A percentile compares a stretch with the other conserved stretches of the same genome.
phyloP scores from a whole-genome alignment of 1,140 invertebrate genomes.

The Zaprionus ghesquierei region DNA sequence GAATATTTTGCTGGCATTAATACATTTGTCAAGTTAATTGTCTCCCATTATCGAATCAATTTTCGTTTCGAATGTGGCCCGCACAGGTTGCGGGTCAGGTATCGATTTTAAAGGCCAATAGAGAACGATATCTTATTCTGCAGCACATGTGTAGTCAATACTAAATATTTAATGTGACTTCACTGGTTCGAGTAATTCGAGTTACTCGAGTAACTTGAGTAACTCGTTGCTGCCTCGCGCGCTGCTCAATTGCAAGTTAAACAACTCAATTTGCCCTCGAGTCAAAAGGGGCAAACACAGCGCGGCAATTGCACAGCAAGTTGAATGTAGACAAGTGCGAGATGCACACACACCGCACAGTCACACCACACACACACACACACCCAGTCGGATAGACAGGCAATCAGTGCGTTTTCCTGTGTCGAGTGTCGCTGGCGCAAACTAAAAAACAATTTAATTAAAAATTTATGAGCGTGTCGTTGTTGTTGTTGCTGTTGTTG shows the following conservation, averaged over 20 bases:
- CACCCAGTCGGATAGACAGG: slow-evolving; percentile 13
- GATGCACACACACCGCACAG: slow-evolving; percentile 8
- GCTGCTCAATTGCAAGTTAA: slow-evolving; percentile 63
- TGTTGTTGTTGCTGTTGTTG: slow-evolving; percentile 26
- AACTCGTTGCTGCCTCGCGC: slow-evolving; percentile 9
- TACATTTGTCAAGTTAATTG: not conserved
- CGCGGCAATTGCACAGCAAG: slow-evolving; percentile 41
- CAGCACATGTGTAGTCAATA: slow-evolving; percentile 30
- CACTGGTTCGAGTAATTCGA: slow-evolving; percentile 8
- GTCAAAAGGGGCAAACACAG: slow-evolving; percentile 39
- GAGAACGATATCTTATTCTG: slow-evolving; percentile 5
- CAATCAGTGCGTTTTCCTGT: slow-evolving; percentile 67
- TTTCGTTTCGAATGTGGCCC: not conserved
- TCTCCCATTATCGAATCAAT: not conserved
- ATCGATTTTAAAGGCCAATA: not conserved
- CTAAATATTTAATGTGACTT: slow-evolving; percentile 42
- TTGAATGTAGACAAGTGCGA: not conserved
- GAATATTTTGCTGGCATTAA: not conserved
- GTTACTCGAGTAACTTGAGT: slow-evolving; percentile 1
- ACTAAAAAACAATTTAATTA: slow-evolving; percentile 72
- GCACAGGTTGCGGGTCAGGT: not conserved
- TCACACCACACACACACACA: slow-evolving; percentile 10
- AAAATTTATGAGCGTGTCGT: slow-evolving; percentile 72
- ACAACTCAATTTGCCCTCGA: slow-evolving; percentile 64
- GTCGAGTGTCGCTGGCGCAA: slow-evolving; percentile 21